A percentile compares a stretch with the other conserved stretches of the same genome.
These are phyloP conservation scores for Molorchus minor DNA, from an alignment of 2,888 invertebrate species.

Conservation along the genomic window DNA sequence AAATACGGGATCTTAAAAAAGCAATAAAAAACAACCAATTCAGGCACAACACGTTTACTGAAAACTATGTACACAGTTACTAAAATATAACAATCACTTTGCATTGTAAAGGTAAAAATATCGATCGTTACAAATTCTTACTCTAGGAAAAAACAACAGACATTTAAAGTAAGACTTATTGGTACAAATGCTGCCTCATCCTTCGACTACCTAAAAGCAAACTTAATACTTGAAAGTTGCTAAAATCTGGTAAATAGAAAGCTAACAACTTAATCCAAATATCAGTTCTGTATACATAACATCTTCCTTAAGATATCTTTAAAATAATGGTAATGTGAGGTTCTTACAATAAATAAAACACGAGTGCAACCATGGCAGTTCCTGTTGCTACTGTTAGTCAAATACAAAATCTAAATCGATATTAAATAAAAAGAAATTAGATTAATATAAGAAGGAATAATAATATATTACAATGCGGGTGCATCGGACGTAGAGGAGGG, in stretches of 20 bases:
- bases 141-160: not conserved
- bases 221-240: conserved; percentile 1
- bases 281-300: conserved; percentile 44
- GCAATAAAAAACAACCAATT: conserved; percentile 3
- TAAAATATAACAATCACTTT: conserved; percentile 3
- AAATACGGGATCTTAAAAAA: not conserved
- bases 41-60: conserved; percentile 6
- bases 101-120: conserved; percentile 6
- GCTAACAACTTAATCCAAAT: conserved; percentile 34
- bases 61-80: not conserved
- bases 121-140: too few relatives aligned
- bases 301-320: conserved; percentile 28
- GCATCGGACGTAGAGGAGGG: conserved; percentile 31
- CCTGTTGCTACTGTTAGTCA: conserved; percentile 1
- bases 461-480: conserved; percentile 19
- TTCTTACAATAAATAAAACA: conserved; percentile 23
- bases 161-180: not conserved
- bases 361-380: not conserved
- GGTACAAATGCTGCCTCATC: not conserved
- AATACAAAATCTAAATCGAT: conserved; percentile 12
- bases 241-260: conserved; percentile 2
- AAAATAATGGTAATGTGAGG: conserved; percentile 17
- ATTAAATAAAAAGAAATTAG: conserved; percentile 9
- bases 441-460: conserved; percentile 1
- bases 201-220: not conserved